phyloP scores from a whole-genome alignment of 1,140 invertebrate genomes.

The Drosophila malerkotliana region DNA sequence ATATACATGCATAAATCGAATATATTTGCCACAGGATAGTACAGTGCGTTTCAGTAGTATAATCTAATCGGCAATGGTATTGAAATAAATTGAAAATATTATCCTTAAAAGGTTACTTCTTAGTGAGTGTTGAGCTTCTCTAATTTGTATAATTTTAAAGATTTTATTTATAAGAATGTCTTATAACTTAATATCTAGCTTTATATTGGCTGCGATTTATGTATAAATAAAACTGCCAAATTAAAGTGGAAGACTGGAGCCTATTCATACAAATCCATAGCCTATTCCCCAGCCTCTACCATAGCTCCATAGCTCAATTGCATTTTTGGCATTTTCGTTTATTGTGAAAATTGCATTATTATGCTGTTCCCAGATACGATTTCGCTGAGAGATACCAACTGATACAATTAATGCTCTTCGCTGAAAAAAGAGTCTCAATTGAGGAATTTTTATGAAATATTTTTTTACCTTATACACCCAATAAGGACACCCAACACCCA shows the following conservation, averaged over 20 bases:
- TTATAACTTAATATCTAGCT: slow-evolving; percentile 1
- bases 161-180: slow-evolving; percentile 4
- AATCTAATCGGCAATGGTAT: background rate
- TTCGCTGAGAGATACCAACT: background rate
- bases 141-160: too few species aligned
- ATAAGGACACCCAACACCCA: background rate
- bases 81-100: background rate
- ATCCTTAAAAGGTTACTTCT: too few species aligned
- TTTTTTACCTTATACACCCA: background rate
- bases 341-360: slow-evolving; percentile 37
- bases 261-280: slow-evolving; percentile 8
- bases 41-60: slow-evolving; percentile 4
- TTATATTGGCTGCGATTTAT: slow-evolving; percentile 20
- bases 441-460: background rate
- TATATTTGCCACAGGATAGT: slow-evolving; percentile 33
- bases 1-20: slow-evolving; percentile 54
- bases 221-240: slow-evolving; percentile 52
- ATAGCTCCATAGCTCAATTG: slow-evolving; percentile 31
- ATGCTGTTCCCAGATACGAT: slow-evolving; percentile 9
- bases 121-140: too few species aligned
- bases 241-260: slow-evolving; percentile 33
- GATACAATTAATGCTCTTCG: slow-evolving; percentile 1
- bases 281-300: background rate
- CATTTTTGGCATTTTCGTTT: slow-evolving; percentile 42
- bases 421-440: background rate